These are phyloP conservation scores for Paraescarpia echinospica DNA, from an alignment of 1,140 invertebrate genomes.

Conservation along the genomic window DNA sequence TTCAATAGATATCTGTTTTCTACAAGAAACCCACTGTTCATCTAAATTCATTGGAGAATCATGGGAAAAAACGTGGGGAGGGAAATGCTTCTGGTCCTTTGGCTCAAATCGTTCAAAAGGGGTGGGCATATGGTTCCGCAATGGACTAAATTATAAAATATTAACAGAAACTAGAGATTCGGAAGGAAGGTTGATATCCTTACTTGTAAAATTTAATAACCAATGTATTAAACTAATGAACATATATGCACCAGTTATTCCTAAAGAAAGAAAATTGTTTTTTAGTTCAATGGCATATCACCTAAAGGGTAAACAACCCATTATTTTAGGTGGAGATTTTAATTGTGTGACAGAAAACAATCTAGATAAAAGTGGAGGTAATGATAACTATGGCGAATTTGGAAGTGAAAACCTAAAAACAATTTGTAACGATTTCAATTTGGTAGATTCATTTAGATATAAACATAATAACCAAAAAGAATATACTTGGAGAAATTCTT, in stretches of 20 bases:
- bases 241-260: neutral
- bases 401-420: neutral
- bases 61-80: no score
- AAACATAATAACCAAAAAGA: neutral
- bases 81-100: no score
- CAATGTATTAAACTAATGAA: neutral
- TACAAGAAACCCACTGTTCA: no score
- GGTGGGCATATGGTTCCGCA: no score
- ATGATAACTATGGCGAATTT: neutral
- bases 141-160: no score
- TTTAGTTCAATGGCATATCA: neutral
- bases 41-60: no score
- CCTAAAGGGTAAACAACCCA: neutral
- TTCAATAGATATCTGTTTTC: no score
- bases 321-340: neutral
- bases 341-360: neutral
- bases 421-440: neutral
- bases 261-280: neutral
- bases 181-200: no score
- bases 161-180: no score
- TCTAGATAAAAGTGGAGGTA: neutral
- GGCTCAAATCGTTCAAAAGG: no score
- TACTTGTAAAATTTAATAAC: neutral
- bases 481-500: neutral
- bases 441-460: neutral